Evolutionary conservation across 1,140 invertebrate genomes (phyloP), one percentile per base, ranked within the genome.

Genomic region (Orussus abietinus): DNA sequence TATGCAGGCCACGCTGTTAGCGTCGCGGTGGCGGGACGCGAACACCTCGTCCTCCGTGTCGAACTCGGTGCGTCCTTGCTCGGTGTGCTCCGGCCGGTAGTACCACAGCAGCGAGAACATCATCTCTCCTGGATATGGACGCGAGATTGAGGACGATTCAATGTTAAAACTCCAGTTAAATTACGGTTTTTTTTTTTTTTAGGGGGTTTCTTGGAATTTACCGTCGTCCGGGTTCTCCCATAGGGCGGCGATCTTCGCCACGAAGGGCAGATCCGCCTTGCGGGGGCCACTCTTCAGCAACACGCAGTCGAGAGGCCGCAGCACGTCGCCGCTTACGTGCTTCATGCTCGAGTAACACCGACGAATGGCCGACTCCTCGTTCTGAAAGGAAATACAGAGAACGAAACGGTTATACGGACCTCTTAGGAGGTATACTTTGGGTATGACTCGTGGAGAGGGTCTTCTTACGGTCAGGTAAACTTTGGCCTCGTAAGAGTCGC

Each of bases 41-140:
- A 96, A 98, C 29, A 97, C 85, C 74, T 97, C 94, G 59, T 93
- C 90, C 3, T 83, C 80, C 55, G 86, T 82, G 69, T 95, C 89
- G 13, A 80, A 79, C 13, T 81, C 75, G 49, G 81, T 79, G 4
- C 90, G 77, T 2, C 92, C 91, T 57, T 85, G 82, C 54, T 97
- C 92, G 0, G 92, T 96, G 71, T 98, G 94, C 73, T 98, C 94
- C 0, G 94, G 93, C 57, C 93, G 81, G 74, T 98, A 98, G 75
- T 96, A 98, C 95, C 95, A 97, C 33, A 96, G 72, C 36, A 97
- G 74, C 1, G 90, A 93, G 76, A 96, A 89, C 89, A 94, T 96
- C 90, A 96, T 95, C 70, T 96, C 92, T 39, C 89, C 91, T 95
- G 69, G 1, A 65, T n/a, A n/a, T n/a, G n/a, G n/a, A n/a, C n/a